phyloP scores from a whole-genome alignment of 2,113 vertebrate species.

The Steatornis caripensis region DNA sequence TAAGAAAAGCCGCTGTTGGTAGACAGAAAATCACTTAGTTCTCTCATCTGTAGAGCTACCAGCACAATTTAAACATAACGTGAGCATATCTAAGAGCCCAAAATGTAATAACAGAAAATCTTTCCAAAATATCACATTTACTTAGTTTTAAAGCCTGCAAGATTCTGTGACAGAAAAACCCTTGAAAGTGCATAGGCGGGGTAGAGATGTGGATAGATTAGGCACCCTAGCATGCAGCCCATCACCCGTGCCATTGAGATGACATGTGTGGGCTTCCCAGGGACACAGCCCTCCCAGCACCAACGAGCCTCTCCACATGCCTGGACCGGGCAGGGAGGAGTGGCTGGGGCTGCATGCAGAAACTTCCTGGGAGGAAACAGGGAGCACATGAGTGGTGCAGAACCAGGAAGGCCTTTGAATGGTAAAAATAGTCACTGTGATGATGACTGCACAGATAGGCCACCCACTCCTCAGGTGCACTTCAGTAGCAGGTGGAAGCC shows the following conservation, averaged over 20 bases:
- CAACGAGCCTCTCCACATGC: fast-evolving
- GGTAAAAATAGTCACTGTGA: background rate
- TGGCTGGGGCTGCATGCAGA: fast-evolving
- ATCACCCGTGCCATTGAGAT: background rate
- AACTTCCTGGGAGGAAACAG: background rate
- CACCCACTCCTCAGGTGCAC: fast-evolving
- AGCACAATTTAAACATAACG: background rate
- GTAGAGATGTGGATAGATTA: background rate
- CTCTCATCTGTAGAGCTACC: background rate
- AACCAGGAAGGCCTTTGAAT: background rate
- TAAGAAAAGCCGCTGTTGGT: background rate
- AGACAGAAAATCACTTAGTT: background rate
- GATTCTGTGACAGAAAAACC: background rate
- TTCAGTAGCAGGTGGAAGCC: background rate
- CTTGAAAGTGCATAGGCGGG: background rate
- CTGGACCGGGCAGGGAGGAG: background rate
- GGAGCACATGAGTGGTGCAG: background rate
- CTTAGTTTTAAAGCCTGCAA: background rate
- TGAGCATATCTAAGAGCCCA: background rate
- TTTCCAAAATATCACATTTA: background rate
- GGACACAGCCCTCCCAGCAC: background rate
- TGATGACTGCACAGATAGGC: background rate
- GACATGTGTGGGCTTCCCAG: background rate
- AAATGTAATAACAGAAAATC: background rate
- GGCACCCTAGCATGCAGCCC: background rate